phyloP scores from a whole-genome alignment of 2,797 vertebrate genomes.

The Mallotus villosus region DNA sequence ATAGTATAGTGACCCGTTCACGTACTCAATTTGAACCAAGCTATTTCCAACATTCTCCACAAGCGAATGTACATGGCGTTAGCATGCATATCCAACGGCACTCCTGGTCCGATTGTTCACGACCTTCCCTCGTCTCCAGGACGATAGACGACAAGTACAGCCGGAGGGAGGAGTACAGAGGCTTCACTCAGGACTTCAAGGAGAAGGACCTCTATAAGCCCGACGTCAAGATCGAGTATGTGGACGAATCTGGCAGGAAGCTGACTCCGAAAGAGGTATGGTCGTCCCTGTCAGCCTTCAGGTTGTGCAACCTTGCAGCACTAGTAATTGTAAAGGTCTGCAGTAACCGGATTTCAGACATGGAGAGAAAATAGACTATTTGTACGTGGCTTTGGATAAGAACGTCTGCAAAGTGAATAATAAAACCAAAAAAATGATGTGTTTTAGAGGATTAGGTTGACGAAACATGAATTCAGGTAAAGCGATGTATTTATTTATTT shows the following conservation, averaged over 20 bases:
- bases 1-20: background rate
- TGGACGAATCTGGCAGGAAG: constrained; percentile 90
- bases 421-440: no score
- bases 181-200: constrained; percentile 94
- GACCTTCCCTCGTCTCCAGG: constrained; percentile 55
- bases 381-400: no score
- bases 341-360: no score
- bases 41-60: no score
- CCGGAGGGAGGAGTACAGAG: constrained; percentile 88
- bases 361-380: no score
- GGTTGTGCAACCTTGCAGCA: background rate
- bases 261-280: constrained; percentile 88
- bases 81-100: background rate
- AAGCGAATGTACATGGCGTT: no score
- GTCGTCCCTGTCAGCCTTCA: background rate
- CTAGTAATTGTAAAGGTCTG: background rate
- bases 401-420: no score
- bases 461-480: no score
- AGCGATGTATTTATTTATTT: no score
- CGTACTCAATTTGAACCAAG: no score
- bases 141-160: constrained; percentile 94
- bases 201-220: constrained; percentile 88
- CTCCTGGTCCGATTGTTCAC: background rate
- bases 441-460: no score
- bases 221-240: constrained; percentile 92